Base-by-base conservation (phyloP, 2,113 vertebrate species). In the Capreolus pygargus region DNA sequence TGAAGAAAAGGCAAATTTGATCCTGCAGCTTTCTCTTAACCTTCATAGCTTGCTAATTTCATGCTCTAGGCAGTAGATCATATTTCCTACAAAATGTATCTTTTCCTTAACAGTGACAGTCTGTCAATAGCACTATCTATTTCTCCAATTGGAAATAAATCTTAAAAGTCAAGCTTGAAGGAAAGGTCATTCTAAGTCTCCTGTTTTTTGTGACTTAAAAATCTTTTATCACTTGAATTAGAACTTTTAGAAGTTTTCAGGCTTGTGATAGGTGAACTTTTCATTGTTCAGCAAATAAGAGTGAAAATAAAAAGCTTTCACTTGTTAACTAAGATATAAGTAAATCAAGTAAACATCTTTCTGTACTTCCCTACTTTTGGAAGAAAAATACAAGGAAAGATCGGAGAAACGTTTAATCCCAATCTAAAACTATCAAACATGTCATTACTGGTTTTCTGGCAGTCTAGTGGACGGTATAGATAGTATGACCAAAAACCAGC, bases 391-490 rank as follows among this genome's bases (percentile, higher is more conserved):
- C 61, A 89, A 85, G 43, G 88, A 82, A 97, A 92, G 14, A 55
- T 91, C 25, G 78, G 6, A 12, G 33, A 96, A 87, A 58, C 86
- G 30, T 89, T 96, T 96, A 89, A 92, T 83, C 94, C 50, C 33
- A 92, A 17, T 81, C 64, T 87, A 58, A 91, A 93, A 11, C 25
- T 30, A 27, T 74, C 50, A 64, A 45, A 45, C 50, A 9, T 52
- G 55, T 21, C 21, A 81, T 5, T 61, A 92, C 45, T 84, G 50
- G 19, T 78, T 74, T 15, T 83, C 33, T 33, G 33, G 58, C 58
- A 88, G 11, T 84, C 47, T 84, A 7, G 4, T 82, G 86, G 57
- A 39, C 90, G 50, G 12, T 60, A 19, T 89, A 92, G 43, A 57
- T 47, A 91, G 11, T 55, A 27, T 13, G 3, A 36, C 87, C 13